Evolutionary conservation across 1,140 invertebrate species (phyloP).

Genomic region (Penaeus chinensis): DNA sequence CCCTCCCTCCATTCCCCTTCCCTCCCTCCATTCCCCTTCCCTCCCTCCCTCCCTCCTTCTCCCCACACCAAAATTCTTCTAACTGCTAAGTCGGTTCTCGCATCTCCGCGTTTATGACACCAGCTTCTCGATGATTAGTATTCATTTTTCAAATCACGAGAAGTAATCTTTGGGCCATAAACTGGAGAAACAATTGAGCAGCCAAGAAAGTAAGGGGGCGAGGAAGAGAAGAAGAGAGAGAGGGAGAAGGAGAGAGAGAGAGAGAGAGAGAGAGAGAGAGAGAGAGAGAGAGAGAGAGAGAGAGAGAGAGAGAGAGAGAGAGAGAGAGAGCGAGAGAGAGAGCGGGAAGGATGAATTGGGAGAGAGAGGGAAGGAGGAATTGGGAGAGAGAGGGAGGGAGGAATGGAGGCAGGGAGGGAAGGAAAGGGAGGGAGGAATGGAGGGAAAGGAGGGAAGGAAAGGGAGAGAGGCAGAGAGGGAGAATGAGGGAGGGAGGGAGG

Average conservation of each 20-base stretch:
- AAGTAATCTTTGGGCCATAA: conserved; percentile 37
- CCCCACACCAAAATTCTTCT: not conserved
- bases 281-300: not conserved
- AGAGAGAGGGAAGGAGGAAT: not conserved
- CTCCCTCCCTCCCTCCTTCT: not conserved
- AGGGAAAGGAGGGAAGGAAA: not conserved
- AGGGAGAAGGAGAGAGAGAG: too few relatives aligned
- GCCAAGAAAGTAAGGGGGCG: not conserved
- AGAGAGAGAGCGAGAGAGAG: too few relatives aligned
- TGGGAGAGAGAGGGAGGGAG: conserved; percentile 3
- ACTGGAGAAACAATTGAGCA: conserved; percentile 18
- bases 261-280: not conserved
- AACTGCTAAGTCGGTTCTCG: not conserved
- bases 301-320: too few relatives aligned
- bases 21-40: not conserved
- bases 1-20: not conserved
- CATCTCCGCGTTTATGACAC: conserved; percentile 41
- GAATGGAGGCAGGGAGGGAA: too few relatives aligned
- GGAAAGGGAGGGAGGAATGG: not conserved
- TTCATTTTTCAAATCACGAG: conserved; percentile 46
- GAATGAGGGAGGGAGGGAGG: too few relatives aligned
- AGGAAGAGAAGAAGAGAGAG: not conserved
- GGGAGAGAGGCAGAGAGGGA: not conserved
- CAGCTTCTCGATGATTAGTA: conserved; percentile 36
- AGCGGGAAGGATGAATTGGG: not conserved